A percentile compares a stretch with the other conserved stretches of the same genome.
phyloP scores from a whole-genome alignment of 1,140 invertebrate species.

The Drosophila pectinifera region DNA sequence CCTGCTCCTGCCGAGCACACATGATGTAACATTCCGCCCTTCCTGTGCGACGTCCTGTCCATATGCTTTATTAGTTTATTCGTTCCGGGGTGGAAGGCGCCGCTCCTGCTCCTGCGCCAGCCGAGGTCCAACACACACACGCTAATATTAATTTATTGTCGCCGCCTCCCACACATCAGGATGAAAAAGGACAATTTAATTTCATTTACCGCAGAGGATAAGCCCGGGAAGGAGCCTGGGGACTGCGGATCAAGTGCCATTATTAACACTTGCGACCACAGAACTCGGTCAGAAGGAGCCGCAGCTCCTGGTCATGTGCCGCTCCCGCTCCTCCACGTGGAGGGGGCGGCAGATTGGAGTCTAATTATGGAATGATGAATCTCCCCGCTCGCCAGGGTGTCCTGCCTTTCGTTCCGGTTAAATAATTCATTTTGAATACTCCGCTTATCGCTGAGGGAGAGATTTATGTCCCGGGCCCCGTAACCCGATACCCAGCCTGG shows the following conservation, averaged over 20 bases:
- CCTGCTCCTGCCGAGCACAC: constrained; percentile 14
- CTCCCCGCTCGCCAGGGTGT: neutral
- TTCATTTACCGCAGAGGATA: constrained; percentile 66
- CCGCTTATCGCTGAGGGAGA: constrained; percentile 75
- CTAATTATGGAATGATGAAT: constrained; percentile 81
- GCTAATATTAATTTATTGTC: constrained; percentile 82
- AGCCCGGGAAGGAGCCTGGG: constrained; percentile 16
- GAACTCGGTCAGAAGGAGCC: constrained; percentile 69
- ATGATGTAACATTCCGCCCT: constrained; percentile 44
- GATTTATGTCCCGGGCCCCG: constrained; percentile 67
- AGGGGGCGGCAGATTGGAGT: constrained; percentile 36
- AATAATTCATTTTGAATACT: constrained; percentile 81
- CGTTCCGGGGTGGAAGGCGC: constrained; percentile 39
- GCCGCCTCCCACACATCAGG: constrained; percentile 53
- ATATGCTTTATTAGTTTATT: constrained; percentile 81
- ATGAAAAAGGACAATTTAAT: constrained; percentile 83
- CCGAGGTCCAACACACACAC: constrained; percentile 41
- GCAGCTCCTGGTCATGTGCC: constrained; percentile 37
- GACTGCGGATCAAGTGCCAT: constrained; percentile 62
- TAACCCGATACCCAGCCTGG: constrained; percentile 68
- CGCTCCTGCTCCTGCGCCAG: constrained; percentile 3
- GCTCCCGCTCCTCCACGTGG: constrained; percentile 28
- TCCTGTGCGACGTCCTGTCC: constrained; percentile 48
- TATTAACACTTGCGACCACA: constrained; percentile 81
- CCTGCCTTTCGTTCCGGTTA: constrained; percentile 30